Evolutionary conservation across 2,797 vertebrate genomes (phyloP), one percentile per base, ranked within the genome.

Genomic region (Pelochelys cantorii): DNA sequence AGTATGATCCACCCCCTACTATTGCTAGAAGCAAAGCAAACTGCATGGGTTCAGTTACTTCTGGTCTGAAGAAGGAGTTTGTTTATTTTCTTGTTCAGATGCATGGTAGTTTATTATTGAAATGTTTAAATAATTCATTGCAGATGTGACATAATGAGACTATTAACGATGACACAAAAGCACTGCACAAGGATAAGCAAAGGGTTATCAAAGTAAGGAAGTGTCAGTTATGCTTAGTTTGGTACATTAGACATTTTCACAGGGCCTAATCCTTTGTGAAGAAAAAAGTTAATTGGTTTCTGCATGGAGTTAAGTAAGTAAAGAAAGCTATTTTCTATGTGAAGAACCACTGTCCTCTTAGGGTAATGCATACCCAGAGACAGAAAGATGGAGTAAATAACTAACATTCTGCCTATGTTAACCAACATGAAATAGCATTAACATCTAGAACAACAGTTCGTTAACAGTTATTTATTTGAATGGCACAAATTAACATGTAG

Each of bases 51-150:
- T 91, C 81, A 11, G 31, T 79, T 87, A 6, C 9, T 7, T 83
- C n/a, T 55, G 4, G 55, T 83, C 11, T 65, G 59, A 83, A 53
- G 4, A 88, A 79, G 3, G 7, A 75, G 23, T 62, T 34, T 68
- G 20, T 84, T 68, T 87, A 77, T 91, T 95, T 94, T 92, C 65
- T 91, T 27, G 15, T 34, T 53, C 3, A 0, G 1, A 82, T 55
- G 23, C 86, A 57, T 82, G 78, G 85, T 90, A 37, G 1, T 48
- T 13, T 23, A 60, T 79, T 93, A 89, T 88, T 84, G 92, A 92
- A 95, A 82, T 27, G 11, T 0, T 0, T 85, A 93, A 93, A 94
- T 84, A 95, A 83, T 95, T 91, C 1, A 93, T 82, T 84, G 8
- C 11, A 89, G 75, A 80, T 11, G 8, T 91, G 93, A 85, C 82